A percentile compares a stretch with the other conserved stretches of the same genome.
phyloP scores from a whole-genome alignment of 2,113 vertebrate genomes.

The Gallinago paraguaiae region DNA sequence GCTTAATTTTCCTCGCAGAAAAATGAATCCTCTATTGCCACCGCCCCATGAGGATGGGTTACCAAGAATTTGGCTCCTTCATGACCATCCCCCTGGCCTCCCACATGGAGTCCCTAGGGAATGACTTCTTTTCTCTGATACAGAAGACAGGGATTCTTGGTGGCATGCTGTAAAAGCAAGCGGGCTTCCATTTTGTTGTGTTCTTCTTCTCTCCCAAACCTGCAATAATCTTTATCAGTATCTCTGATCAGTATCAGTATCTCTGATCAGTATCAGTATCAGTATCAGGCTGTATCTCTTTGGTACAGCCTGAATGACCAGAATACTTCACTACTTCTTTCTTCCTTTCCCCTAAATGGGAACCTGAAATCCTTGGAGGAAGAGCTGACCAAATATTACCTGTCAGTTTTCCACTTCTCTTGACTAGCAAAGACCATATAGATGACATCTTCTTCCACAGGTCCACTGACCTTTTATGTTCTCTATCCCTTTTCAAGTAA shows the following conservation, averaged over 20 bases:
- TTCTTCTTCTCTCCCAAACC: neutral
- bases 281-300: neutral
- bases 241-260: too few relatives aligned
- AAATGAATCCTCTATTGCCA: neutral
- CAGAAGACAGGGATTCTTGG: neutral
- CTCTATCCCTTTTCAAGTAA: neutral
- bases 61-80: neutral
- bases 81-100: neutral
- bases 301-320: neutral
- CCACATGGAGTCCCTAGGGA: neutral
- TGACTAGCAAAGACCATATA: neutral
- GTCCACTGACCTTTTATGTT: neutral
- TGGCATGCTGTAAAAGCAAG: neutral
- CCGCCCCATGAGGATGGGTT: neutral
- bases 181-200: neutral
- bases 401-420: neutral
- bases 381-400: neutral
- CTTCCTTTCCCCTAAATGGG: neutral
- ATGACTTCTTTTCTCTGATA: neutral
- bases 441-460: neutral
- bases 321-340: neutral
- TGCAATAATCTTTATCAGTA: neutral
- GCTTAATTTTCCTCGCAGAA: neutral
- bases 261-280: too few relatives aligned
- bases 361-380: neutral